phyloP scores from a whole-genome alignment of 2,113 vertebrate genomes.

The Microcebus griseorufus region DNA sequence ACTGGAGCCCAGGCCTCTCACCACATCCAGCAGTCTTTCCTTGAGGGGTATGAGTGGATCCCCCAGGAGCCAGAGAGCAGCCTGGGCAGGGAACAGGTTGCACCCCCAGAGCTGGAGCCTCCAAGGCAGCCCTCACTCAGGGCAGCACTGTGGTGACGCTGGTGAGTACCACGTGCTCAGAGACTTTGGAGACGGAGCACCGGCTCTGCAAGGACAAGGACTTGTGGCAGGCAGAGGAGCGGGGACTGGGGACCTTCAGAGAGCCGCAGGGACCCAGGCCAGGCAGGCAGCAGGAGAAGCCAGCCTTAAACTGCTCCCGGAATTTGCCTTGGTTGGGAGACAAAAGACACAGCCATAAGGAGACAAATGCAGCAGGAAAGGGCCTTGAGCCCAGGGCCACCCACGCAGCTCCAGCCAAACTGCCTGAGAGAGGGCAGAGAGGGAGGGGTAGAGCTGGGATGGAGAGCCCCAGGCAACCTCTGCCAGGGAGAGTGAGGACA shows the following conservation, averaged over 20 bases:
- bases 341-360: slow-evolving; percentile 61
- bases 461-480: slow-evolving; percentile 14
- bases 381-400: neutral
- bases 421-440: neutral
- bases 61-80: neutral
- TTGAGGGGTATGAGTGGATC: neutral
- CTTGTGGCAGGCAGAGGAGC: slow-evolving; percentile 73
- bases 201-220: slow-evolving; percentile 66
- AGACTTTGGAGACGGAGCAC: slow-evolving; percentile 68
- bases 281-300: slow-evolving; percentile 77
- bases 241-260: slow-evolving; percentile 38
- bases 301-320: slow-evolving; percentile 76
- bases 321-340: slow-evolving; percentile 78
- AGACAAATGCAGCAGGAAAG: neutral
- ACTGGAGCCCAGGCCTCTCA: neutral
- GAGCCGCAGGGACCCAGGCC: slow-evolving; percentile 48
- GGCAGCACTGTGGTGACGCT: slow-evolving; percentile 70
- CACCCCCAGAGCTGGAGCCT: too few relatives aligned
- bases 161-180: slow-evolving; percentile 69
- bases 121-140: neutral
- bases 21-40: neutral
- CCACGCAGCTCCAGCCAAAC: neutral
- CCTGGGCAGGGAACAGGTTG: neutral
- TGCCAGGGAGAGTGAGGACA: neutral
- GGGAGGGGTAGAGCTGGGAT: neutral